Base-by-base conservation (phyloP, 1,140 invertebrate genomes). In the Mesaphorura yosii region DNA sequence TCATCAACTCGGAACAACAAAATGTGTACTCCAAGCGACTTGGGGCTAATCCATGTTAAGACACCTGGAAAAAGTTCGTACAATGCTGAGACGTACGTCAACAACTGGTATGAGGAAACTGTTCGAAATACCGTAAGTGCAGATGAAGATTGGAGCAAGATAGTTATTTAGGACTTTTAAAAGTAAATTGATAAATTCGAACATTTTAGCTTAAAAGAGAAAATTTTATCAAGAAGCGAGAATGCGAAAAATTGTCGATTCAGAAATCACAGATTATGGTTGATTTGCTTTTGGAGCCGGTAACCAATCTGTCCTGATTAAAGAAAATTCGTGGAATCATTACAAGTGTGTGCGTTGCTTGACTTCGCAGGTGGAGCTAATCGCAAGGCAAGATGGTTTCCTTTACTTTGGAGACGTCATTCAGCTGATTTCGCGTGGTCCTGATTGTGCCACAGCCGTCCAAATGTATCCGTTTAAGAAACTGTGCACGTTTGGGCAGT, bases 61-160 rank as follows among this genome's bases (percentile, higher is more conserved):
- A 39, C 22, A 25, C 52, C 57, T 20, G 25, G n/a, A 31, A 49
- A 52, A 42, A 29, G 28, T 31, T n/a, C 14, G n/a, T 58, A 49
- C 34, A 52, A 31, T 37, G 55, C 55, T 1, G 59, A 61, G 23
- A 61, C 59, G 1, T 61, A 61, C 40, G 55, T 61, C 2, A 49
- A 53, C 6, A 61, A 61, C 23, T 61, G 59, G 59, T 61, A 61
- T 34, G 59, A 61, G 39, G 52, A 61, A 20, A 61, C 59, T 14
- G 48, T 44, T 39, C 31, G 39, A 15, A 61, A 61, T 34, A 61
- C 59, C 19, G 59, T 61, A 45, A 55, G 42, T 48, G 19, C 27
- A 14, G 20, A n/a, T 44, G 3, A 44, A 10, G 25, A 41, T 12
- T 44, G 27, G 19, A 5, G 6, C 3, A 52, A 7, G 17, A 7